Base-by-base conservation (phyloP, 2,797 vertebrate species). In the Distichodus sexfasciatus region DNA sequence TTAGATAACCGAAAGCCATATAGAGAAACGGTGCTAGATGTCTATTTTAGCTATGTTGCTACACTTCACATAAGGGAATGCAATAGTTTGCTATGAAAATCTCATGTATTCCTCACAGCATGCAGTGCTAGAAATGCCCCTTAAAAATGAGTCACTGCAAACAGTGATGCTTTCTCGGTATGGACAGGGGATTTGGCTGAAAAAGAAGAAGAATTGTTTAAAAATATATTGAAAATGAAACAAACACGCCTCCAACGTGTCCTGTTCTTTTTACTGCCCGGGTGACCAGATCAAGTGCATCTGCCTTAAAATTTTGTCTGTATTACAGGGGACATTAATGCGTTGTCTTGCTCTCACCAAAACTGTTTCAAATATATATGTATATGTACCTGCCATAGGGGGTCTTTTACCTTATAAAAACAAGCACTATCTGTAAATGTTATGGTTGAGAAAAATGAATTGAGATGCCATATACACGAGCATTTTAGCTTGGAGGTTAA, bases 1-100 rank as follows among this genome's bases (percentile, higher is more conserved):
- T 51, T 91, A 91, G 90, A 90, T 89, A 87, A 88, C 86, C 82
- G 89, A 92, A 93, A 92, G 92, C 92, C 92, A 93, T 84, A 84
- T 91, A 92, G 91, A 92, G 86, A 90, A 89, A 90, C 87, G 91
- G 90, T 91, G 90, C 90, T 92, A 92, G 91, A 91, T 91, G 90
- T 91, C 85, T 89, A 89, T 88, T 91, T 91, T 92, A 90, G 90
- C 87, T 90, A 88, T 89, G 88, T 79, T 77, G 81, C 87, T 90
- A 89, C 86, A 80, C n/a, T 79, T 89, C 88, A 91, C 90, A 84
- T 82, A 89, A 87, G 84, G 88, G 90, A 91, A 90, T 92, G 91
- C 91, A 91, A 91, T 91, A 92, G 91, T 89, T 89, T 88, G 88
- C 88, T 87, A 89, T 89, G 89, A 85, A n/a, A n/a, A 87, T 87